A percentile compares a stretch with the other conserved stretches of the same genome.
Conservation (phyloP, 2,113 vertebrate genomes). For the Calyptomena viridis region DNA sequence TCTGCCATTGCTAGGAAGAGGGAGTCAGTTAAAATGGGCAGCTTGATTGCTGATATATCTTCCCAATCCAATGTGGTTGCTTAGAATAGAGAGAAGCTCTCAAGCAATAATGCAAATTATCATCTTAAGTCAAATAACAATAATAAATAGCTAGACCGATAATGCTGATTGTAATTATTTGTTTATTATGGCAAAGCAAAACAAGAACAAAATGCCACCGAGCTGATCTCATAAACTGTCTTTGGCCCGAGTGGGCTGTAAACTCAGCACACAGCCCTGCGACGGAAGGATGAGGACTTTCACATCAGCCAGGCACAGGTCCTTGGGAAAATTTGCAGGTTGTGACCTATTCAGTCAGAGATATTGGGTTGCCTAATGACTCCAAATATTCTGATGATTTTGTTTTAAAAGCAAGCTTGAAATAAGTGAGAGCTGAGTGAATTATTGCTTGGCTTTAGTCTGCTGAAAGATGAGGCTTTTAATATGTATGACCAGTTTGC, state of each 20-base stretch:
- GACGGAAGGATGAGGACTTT: neutral
- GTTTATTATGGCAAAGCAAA: neutral
- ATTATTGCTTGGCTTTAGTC: neutral
- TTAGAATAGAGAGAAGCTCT: neutral
- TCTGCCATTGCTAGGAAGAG: neutral
- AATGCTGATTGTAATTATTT: neutral
- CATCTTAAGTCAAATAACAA: neutral
- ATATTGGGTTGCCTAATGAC: neutral
- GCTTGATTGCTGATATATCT: neutral
- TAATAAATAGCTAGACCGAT: constrained; percentile 4
- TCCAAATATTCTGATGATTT: neutral
- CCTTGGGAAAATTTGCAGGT: neutral
- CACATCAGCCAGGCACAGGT: fast-evolving
- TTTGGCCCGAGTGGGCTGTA: neutral
- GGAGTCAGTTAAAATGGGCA: neutral
- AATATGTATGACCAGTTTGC: neutral
- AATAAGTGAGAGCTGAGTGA: neutral
- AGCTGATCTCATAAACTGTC: neutral
- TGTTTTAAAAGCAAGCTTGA: neutral
- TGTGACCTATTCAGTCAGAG: neutral
- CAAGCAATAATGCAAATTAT: neutral
- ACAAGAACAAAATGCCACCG: neutral
- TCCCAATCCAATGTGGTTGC: neutral
- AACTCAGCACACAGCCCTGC: neutral
- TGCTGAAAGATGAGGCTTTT: neutral